Conservation (phyloP, 2,797 vertebrate species). For the Lacerta bilineata region DNA sequence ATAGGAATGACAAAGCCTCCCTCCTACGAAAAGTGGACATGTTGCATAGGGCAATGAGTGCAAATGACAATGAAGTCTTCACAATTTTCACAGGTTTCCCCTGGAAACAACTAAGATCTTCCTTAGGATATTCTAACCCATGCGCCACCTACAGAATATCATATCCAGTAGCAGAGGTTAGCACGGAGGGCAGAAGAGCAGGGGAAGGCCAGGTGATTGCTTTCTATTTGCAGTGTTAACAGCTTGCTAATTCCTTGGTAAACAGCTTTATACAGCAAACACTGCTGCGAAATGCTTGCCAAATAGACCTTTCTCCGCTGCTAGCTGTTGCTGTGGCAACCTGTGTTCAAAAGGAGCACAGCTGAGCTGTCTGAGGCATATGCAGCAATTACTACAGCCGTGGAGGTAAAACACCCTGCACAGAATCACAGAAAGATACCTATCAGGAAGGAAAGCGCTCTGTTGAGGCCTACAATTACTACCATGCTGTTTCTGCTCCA, state of each 20-base stretch:
- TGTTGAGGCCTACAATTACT: neutral
- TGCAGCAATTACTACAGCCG: neutral
- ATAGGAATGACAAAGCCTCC: neutral
- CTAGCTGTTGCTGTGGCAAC: constrained; percentile 61
- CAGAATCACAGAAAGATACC: constrained; percentile 23
- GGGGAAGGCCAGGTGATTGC: constrained; percentile 4
- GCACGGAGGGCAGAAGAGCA: neutral
- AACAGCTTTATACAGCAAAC: constrained; percentile 40
- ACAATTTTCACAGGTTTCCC: neutral
- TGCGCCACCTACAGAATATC: neutral
- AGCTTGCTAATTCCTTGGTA: constrained; percentile 45
- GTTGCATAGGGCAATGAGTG: neutral
- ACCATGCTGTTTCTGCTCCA: constrained; percentile 4
- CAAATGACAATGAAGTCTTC: neutral
- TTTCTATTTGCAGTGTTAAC: constrained; percentile 39
- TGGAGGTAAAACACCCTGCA: neutral
- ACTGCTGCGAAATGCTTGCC: accelerated
- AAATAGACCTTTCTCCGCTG: constrained; percentile 40
- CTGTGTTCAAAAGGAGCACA: constrained; percentile 32
- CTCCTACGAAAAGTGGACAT: neutral
- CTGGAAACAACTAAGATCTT: neutral
- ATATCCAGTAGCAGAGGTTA: neutral
- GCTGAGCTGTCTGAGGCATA: neutral
- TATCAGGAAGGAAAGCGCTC: neutral
- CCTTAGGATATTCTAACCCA: neutral